Evolutionary conservation across 2,113 vertebrate genomes (phyloP).

Genomic region (Panurus biarmicus): DNA sequence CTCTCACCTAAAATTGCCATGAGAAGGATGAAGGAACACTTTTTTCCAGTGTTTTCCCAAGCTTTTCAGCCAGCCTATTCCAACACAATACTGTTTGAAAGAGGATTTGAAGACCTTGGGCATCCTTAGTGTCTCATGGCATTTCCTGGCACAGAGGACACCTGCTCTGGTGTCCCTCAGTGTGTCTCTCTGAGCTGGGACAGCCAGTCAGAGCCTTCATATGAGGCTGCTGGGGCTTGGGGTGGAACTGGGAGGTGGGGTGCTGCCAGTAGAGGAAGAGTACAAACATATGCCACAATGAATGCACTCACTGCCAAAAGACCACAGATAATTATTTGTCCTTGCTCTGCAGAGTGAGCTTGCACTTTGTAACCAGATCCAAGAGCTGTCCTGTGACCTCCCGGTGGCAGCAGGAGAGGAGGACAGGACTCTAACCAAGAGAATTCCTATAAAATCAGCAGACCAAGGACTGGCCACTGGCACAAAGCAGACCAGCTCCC

Average conservation of each 20-base stretch:
- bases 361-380: not conserved
- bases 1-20: not conserved
- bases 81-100: not conserved
- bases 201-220: not conserved
- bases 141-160: not conserved
- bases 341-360: not conserved
- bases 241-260: not conserved
- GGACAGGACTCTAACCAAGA: not conserved
- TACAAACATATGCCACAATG: not conserved
- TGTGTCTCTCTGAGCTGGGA: not conserved
- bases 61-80: not conserved
- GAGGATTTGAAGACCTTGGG: not conserved
- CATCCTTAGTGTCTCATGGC: not conserved
- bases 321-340: not conserved
- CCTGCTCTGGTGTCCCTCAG: not conserved
- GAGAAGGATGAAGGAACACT: not conserved
- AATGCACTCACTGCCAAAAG: not conserved
- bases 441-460: not conserved
- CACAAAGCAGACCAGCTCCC: not conserved
- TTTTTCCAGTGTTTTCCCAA: not conserved
- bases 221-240: not conserved
- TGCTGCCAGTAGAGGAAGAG: not conserved
- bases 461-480: not conserved
- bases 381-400: not conserved
- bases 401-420: fast-evolving